Base-by-base conservation (phyloP, 2,888 invertebrate genomes). In the Lamproptera curius region DNA sequence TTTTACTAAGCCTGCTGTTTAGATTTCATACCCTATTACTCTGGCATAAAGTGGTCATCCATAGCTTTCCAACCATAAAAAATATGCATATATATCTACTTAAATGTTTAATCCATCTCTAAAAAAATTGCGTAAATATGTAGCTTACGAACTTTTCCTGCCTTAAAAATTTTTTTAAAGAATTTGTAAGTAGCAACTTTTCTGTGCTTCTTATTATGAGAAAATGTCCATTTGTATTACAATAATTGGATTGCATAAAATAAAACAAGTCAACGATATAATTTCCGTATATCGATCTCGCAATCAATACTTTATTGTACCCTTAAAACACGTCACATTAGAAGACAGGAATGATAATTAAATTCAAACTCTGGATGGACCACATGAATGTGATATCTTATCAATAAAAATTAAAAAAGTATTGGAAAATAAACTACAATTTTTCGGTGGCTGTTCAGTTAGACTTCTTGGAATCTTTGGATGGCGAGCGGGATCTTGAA, bases 401-500 rank as follows among this genome's bases (percentile, higher is more conserved):
- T 43, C 34, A 44, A 39, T 47, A 38, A 42, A 44, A 50, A 50
- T 31, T 39, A 37, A 36, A 46, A 53, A 56, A 55, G 51, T 52
- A 58, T 52, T 54, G 45, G 54, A 54, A 56, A 55, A 36, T 54
- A 58, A 58, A 50, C 56, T 58, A 56, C 42, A 17, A 43, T 36
- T 23, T n/a, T 13, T 44, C 33, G 50, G 35, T 42, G 44, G 41
- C 35, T 38, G 39, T 41, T 68, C 80, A 87, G 63, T 76, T 78
- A 13, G 87, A 87, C 66, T 87, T 87, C 65, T 87, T 87, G 15
- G 87, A 87, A 55, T 86, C 86, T 70, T 86, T 87, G 58, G 86
- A 86, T 58, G 81, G 80, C 42, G 87, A 87, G 45, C 87, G 80
- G 53, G 87, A 87, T 61, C 87, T 73, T 43, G 86, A 86, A 15